Evolutionary conservation across 2,888 invertebrate genomes (phyloP).

Genomic region (Drosophila borealis): DNA sequence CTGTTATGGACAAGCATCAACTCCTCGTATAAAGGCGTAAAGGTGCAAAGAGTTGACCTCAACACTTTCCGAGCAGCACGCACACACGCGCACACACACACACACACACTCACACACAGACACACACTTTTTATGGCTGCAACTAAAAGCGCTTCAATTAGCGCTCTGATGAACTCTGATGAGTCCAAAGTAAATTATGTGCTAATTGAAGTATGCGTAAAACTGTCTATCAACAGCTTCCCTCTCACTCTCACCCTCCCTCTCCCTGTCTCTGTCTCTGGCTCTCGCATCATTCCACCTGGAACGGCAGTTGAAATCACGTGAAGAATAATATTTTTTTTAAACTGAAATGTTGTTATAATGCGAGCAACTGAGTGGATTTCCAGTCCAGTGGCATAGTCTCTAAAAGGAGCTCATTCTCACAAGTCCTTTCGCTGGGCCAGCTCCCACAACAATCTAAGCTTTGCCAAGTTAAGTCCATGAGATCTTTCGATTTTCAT

Average conservation of each 20-base stretch:
- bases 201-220: constrained; percentile 70
- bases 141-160: constrained; percentile 74
- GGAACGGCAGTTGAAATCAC: constrained; percentile 49
- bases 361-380: background rate
- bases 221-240: constrained; percentile 18
- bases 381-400: constrained; percentile 8
- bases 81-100: background rate
- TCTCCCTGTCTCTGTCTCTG: background rate
- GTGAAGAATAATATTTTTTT: constrained; percentile 37
- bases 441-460: no score
- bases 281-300: background rate
- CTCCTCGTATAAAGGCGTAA: constrained; percentile 41
- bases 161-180: constrained; percentile 74
- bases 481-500: no score
- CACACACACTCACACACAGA: constrained; percentile 12
- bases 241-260: constrained; percentile 4
- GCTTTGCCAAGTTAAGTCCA: no score
- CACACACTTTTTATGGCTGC: constrained; percentile 58
- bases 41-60: constrained; percentile 49
- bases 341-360: constrained; percentile 34
- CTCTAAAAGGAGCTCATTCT: background rate
- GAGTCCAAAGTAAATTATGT: constrained; percentile 72
- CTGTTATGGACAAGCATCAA: constrained; percentile 23
- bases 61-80: constrained; percentile 46
- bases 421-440: background rate